Conservation (phyloP, 2,113 vertebrate species). For the Bungarus multicinctus region DNA sequence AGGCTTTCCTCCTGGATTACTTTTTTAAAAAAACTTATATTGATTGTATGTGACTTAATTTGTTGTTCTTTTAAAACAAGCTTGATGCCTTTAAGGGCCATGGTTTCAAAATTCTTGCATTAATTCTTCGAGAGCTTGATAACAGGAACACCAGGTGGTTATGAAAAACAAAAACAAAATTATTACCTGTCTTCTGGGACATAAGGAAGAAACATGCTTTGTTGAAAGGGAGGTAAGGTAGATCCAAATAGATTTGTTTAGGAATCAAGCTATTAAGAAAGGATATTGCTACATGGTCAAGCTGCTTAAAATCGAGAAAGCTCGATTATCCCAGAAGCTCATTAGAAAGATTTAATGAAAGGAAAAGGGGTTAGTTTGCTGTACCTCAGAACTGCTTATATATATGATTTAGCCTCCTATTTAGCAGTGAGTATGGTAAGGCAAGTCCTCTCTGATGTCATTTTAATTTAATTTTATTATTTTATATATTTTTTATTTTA, state of each 20-base stretch:
- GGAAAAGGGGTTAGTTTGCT: neutral
- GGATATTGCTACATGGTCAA: neutral
- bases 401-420: neutral
- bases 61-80: neutral
- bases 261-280: neutral
- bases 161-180: conserved; percentile 1
- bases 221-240: neutral
- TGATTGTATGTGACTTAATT: neutral
- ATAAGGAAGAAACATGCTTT: neutral
- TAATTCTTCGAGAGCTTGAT: neutral
- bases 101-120: neutral
- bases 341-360: neutral
- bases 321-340: neutral
- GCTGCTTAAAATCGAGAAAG: neutral
- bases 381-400: neutral
- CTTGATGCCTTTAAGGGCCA: neutral
- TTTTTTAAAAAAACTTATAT: conserved; percentile 5
- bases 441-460: neutral
- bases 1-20: conserved; percentile 26
- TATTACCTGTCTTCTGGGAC: neutral
- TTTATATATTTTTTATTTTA: no score
- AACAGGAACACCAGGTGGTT: neutral
- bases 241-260: neutral
- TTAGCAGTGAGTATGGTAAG: neutral
- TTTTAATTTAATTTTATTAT: neutral